phyloP scores from a whole-genome alignment of 2,888 invertebrate species.

The Andrena chrysosceles region DNA sequence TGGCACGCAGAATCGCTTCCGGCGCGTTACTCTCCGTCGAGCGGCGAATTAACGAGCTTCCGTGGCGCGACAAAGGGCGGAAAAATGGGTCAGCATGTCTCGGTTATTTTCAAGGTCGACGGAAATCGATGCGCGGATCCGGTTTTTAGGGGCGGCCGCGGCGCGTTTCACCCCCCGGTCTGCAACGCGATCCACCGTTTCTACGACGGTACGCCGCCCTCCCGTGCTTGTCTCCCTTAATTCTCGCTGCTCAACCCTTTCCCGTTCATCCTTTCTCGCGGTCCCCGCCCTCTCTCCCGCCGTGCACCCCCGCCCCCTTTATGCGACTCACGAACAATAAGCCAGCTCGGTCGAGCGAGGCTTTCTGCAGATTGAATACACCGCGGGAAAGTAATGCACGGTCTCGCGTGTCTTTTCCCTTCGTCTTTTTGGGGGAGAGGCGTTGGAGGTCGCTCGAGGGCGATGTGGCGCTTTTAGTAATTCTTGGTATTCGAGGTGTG shows the following conservation, averaged over 20 bases:
- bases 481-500: slow-evolving; percentile 12
- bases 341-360: slow-evolving; percentile 62
- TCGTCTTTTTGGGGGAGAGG: slow-evolving; percentile 18
- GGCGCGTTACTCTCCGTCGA: slow-evolving; percentile 42
- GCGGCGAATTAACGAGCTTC: slow-evolving; percentile 52
- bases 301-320: slow-evolving; percentile 5
- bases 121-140: slow-evolving; percentile 58
- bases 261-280: slow-evolving; percentile 25
- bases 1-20: slow-evolving; percentile 51
- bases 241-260: slow-evolving; percentile 38
- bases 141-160: slow-evolving; percentile 40
- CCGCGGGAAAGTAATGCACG: slow-evolving; percentile 67
- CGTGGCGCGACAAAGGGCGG: slow-evolving; percentile 45
- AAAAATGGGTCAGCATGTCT: slow-evolving; percentile 68
- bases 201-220: slow-evolving; percentile 2
- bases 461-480: slow-evolving; percentile 35
- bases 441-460: slow-evolving; percentile 9
- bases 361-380: slow-evolving; percentile 72
- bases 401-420: slow-evolving; percentile 32
- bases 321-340: slow-evolving; percentile 62
- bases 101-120: slow-evolving; percentile 66
- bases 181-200: slow-evolving; percentile 22
- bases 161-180: background rate
- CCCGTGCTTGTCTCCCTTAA: slow-evolving; percentile 36
- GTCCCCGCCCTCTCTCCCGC: background rate